Evolutionary conservation across 2,888 invertebrate genomes (phyloP), one percentile per base, ranked within the genome.

Genomic region (Tetragonisca angustula): DNA sequence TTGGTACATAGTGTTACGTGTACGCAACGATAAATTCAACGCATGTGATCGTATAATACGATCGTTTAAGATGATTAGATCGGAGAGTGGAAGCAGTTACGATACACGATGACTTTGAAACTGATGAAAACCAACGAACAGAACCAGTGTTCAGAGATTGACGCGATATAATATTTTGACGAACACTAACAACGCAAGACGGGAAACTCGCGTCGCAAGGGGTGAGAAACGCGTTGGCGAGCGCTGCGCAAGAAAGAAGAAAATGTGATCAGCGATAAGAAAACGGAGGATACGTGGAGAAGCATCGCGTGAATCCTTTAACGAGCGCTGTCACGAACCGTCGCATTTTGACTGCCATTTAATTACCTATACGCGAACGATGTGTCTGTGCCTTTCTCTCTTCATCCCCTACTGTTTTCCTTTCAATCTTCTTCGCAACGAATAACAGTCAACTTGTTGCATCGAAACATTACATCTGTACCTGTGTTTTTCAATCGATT

Each of bases 241-340:
- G 56, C 2, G 13, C 56, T 50, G 2, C 64, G 54, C 5, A 21
- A 43, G 50, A 5, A 15, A 49, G 17, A n/a, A 21, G n/a, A 43
- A 52, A 36, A 32, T 43, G 36, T 24, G 17, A 54, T 32, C 13
- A 24, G 17, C 32, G 49, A 70, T 49, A 59, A 32, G n/a, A 17
- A 49, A n/a, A 6, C n/a, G n/a, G 56, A 56, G n/a, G 56, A 49
- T 49, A 59, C 67, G 71, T 59, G 24, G 43, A 59, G 24, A 15
- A 17, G 3, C 2, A 32, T 21, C 32, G 56, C 36, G 64, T 61
- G 71, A 67, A 81, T 69, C 56, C 65, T 52, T 62, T n/a, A 83
- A 76, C 84, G 49, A 81, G 67, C 56, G 6, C 65, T 54, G 84
- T 83, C 75, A 76, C n/a, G n/a, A n/a, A n/a, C n/a, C n/a, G n/a